Evolutionary conservation across 2,797 vertebrate genomes (phyloP).

Genomic region (Emys orbicularis): DNA sequence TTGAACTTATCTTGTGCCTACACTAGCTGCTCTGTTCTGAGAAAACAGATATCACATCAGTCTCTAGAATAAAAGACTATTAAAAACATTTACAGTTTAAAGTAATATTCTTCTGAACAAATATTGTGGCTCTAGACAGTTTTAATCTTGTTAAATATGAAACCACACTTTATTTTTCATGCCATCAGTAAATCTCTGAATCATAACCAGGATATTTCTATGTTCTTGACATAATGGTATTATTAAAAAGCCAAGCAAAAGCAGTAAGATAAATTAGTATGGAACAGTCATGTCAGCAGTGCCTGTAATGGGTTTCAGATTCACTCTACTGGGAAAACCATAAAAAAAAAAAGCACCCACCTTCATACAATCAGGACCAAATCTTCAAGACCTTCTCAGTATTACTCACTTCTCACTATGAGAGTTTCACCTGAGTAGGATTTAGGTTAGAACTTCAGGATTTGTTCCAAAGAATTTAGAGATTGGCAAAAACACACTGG

Average conservation of each 20-base stretch:
- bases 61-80: background rate
- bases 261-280: background rate
- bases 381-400: background rate
- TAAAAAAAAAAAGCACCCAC: background rate
- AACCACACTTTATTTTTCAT: background rate
- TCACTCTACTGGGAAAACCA: background rate
- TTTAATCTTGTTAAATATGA: background rate
- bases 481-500: background rate
- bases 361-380: background rate
- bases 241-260: background rate
- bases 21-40: background rate
- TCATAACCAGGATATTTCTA: constrained; percentile 1
- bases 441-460: background rate
- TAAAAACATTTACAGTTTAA: fast-evolving
- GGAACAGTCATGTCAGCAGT: background rate
- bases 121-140: background rate
- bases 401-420: background rate
- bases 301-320: background rate
- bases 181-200: background rate
- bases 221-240: fast-evolving
- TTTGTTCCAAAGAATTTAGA: background rate
- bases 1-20: background rate
- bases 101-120: background rate
- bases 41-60: background rate
- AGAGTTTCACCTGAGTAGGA: background rate